phyloP scores from a whole-genome alignment of 1,140 invertebrate genomes.

The Yoshiicerus persimilis region DNA sequence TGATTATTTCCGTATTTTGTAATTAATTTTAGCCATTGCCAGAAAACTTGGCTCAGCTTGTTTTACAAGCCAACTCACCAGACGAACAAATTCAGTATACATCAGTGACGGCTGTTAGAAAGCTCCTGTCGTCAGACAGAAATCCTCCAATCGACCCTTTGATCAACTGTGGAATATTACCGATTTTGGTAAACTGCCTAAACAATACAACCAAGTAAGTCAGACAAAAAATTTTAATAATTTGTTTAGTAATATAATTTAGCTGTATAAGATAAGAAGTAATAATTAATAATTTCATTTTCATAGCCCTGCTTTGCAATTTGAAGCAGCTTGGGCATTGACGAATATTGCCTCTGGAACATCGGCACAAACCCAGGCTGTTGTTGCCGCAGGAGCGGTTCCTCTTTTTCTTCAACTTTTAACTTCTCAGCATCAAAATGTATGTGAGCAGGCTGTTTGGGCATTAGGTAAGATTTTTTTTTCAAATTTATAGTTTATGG shows the following conservation, averaged over 20 bases:
- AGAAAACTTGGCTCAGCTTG: constrained; percentile 68
- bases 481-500: background rate
- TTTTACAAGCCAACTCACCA: constrained; percentile 66
- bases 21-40: constrained; percentile 58
- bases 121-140: constrained; percentile 92
- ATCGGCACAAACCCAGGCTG: constrained; percentile 92
- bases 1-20: background rate
- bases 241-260: background rate
- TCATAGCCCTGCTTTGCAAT: constrained; percentile 85
- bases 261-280: background rate
- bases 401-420: constrained; percentile 90
- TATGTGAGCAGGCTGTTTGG: constrained; percentile 99
- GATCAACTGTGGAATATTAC: constrained; percentile 89
- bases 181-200: constrained; percentile 88
- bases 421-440: constrained; percentile 89
- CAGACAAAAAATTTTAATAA: background rate
- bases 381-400: constrained; percentile 91
- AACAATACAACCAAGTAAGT: constrained; percentile 72
- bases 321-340: constrained; percentile 98
- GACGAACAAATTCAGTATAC: constrained; percentile 71
- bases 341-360: constrained; percentile 99
- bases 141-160: constrained; percentile 99
- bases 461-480: constrained; percentile 72
- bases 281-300: background rate
- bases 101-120: constrained; percentile 85